These are phyloP conservation scores for Propithecus coquereli DNA, from an alignment of 2,113 vertebrate genomes.

Conservation along the genomic window DNA sequence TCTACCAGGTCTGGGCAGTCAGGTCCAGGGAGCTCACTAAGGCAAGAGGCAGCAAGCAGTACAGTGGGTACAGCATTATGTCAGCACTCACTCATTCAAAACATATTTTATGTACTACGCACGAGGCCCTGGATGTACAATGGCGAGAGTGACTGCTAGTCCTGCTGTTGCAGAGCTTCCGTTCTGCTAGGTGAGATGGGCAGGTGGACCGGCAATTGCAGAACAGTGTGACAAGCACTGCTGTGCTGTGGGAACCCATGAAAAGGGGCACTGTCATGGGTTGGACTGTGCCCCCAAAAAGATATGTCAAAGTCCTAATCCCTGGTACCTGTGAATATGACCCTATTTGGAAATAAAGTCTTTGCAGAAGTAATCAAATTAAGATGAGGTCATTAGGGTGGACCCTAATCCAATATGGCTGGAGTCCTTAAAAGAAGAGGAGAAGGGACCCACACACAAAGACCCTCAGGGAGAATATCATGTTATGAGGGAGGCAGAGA, in stretches of 20 bases:
- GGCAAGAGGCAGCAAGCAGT: not conserved
- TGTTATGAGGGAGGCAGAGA: not conserved
- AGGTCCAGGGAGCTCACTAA: not conserved
- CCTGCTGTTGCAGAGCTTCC: not conserved
- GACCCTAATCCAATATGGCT: not conserved
- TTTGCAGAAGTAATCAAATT: not conserved
- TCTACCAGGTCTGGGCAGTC: too few relatives aligned
- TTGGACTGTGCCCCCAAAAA: not conserved
- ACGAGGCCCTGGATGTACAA: not conserved
- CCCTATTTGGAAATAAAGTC: not conserved
- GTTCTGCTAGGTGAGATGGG: not conserved
- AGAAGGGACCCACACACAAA: not conserved
- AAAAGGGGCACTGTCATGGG: not conserved
- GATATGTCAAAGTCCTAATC: not conserved
- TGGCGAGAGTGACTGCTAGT: not conserved
- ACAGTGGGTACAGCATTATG: not conserved
- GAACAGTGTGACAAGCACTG: not conserved
- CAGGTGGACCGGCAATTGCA: not conserved
- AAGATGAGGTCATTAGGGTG: not conserved
- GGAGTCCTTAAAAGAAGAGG: not conserved
- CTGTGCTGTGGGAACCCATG: not conserved
- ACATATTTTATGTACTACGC: accelerated
- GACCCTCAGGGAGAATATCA: not conserved
- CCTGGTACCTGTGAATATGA: not conserved
- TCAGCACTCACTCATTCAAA: not conserved